Evolutionary conservation across 2,113 vertebrate genomes (phyloP).

Genomic region (Anguilla japonica): DNA sequence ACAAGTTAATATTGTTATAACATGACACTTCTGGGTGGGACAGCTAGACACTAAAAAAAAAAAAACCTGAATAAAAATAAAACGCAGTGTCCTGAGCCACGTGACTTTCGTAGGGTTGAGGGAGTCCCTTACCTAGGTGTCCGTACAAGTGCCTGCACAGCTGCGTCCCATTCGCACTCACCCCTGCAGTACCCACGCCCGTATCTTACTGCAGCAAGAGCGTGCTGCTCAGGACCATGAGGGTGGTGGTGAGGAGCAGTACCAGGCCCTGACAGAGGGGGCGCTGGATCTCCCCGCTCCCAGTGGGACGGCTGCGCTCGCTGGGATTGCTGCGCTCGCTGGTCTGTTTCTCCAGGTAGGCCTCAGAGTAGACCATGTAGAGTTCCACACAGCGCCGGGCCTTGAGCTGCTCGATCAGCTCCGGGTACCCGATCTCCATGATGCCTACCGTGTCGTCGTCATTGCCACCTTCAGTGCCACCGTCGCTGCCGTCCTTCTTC

Average conservation of each 20-base stretch:
- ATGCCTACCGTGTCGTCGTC: slow-evolving; percentile 60
- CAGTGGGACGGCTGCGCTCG: neutral
- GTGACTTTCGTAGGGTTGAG: neutral
- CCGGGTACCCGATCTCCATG: slow-evolving; percentile 70
- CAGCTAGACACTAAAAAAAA: neutral
- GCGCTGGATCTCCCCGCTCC: neutral
- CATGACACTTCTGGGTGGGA: neutral
- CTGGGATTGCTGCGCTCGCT: neutral
- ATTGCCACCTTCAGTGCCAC: neutral
- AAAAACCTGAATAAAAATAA: neutral
- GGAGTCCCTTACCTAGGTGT: neutral
- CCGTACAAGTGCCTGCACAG: neutral
- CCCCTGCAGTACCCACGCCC: neutral
- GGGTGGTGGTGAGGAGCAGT: slow-evolving; percentile 26
- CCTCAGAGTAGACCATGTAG: slow-evolving; percentile 61
- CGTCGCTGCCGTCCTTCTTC: neutral
- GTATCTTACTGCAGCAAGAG: slow-evolving; percentile 18
- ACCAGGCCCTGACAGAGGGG: neutral
- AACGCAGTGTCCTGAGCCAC: neutral
- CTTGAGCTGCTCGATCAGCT: slow-evolving; percentile 67
- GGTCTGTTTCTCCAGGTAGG: slow-evolving; percentile 52
- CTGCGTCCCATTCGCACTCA: neutral
- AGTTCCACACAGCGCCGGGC: slow-evolving; percentile 61
- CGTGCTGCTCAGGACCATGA: slow-evolving; percentile 16
- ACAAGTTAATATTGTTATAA: neutral